A percentile compares a stretch with the other conserved stretches of the same genome.
Conservation (phyloP, 1,140 invertebrate species). For the Drosophila nigrodunni region DNA sequence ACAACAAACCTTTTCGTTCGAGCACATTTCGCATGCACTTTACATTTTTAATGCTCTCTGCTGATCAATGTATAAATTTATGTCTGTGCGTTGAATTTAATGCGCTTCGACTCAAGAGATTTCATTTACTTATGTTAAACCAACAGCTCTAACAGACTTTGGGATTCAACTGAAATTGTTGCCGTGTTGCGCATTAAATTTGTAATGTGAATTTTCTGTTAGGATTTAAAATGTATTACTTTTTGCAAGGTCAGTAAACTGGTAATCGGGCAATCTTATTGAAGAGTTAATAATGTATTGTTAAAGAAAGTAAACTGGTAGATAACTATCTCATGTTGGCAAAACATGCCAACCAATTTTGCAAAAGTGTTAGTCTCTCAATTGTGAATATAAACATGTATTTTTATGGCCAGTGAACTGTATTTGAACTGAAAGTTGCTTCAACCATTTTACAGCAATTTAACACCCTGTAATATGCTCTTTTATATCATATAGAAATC, state of each 20-base stretch:
- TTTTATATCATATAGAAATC: neutral
- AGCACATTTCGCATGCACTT: constrained; percentile 28
- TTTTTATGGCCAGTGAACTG: neutral
- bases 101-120: neutral
- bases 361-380: neutral
- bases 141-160: too few species aligned
- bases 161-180: too few species aligned
- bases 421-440: neutral
- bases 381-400: neutral
- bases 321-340: too few species aligned
- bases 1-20: constrained; percentile 8
- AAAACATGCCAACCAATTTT: too few species aligned
- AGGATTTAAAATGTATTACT: too few species aligned
- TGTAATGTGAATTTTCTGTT: too few species aligned
- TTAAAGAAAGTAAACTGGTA: too few species aligned
- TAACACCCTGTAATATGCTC: neutral
- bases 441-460: neutral
- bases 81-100: constrained; percentile 2
- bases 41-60: constrained; percentile 50
- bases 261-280: too few species aligned
- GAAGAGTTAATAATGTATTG: too few species aligned
- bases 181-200: too few species aligned
- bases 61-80: constrained; percentile 12
- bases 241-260: too few species aligned
- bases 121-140: constrained; percentile 2